Percentiles rank a stretch among this genome's conserved stretches.
These are phyloP conservation scores for Xiphorhynchus elegans DNA, from an alignment of 2,113 vertebrate genomes.

Conservation along the genomic window DNA sequence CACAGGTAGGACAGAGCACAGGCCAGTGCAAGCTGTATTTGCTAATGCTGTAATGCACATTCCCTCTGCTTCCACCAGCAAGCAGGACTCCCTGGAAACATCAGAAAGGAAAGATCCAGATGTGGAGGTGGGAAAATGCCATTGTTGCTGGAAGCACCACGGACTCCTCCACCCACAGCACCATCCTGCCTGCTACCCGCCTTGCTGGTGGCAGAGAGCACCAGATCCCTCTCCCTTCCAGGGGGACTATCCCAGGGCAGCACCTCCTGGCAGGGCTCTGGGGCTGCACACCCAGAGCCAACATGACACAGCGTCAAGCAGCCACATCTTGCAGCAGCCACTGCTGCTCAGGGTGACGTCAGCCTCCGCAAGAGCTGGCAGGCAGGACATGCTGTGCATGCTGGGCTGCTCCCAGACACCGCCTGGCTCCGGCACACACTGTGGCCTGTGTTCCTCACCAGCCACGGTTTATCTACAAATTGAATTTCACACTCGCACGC, in stretches of 20 bases:
- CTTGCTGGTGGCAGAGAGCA: background rate
- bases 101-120: background rate
- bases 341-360: conserved; percentile 24
- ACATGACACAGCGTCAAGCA: conserved; percentile 5
- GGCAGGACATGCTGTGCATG: conserved; percentile 33
- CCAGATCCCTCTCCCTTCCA: background rate
- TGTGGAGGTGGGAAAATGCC: background rate
- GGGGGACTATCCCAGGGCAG: background rate
- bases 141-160: background rate
- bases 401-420: background rate
- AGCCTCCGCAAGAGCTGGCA: conserved; percentile 35
- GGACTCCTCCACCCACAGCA: background rate
- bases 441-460: background rate
- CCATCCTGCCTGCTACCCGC: fast-evolving
- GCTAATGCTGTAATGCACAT: fast-evolving
- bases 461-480: background rate
- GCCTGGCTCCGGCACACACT: background rate
- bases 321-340: conserved; percentile 43
- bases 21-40: background rate
- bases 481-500: background rate
- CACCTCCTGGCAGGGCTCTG: background rate
- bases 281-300: background rate
- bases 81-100: background rate
- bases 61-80: background rate
- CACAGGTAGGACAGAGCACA: fast-evolving